These are phyloP conservation scores for Procavia capensis DNA, from an alignment of 2,113 vertebrate genomes.

Conservation along the genomic window DNA sequence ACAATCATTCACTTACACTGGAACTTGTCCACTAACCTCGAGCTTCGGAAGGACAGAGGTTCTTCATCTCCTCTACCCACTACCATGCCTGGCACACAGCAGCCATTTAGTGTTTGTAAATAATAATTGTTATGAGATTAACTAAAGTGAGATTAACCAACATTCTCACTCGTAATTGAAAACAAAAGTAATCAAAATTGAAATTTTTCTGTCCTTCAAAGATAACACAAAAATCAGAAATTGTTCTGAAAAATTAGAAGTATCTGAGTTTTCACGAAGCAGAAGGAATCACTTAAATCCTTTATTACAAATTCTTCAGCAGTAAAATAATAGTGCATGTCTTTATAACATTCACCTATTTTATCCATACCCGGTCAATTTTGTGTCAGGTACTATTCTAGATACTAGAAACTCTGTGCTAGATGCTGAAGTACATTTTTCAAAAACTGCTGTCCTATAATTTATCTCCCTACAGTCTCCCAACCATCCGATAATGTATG, in stretches of 20 bases:
- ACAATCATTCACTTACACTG: not conserved
- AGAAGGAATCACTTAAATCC: not conserved
- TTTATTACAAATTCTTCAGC: not conserved
- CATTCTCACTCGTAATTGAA: not conserved
- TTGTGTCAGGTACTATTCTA: not conserved
- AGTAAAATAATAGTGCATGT: not conserved
- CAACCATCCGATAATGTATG: not conserved
- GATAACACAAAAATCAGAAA: constrained; percentile 23
- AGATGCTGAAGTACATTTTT: not conserved
- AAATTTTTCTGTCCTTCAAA: not conserved
- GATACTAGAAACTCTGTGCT: not conserved
- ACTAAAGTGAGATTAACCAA: not conserved
- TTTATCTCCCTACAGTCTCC: not conserved
- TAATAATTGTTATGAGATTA: too few relatives aligned
- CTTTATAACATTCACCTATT: not conserved
- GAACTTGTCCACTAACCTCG: not conserved
- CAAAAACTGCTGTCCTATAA: constrained; percentile 2
- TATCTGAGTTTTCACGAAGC: constrained; percentile 16
- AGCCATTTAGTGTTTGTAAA: not conserved
- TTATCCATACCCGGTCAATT: not conserved
- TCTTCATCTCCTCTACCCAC: not conserved
- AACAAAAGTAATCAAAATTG: constrained; percentile 5
- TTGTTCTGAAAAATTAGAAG: not conserved
- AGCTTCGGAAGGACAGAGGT: not conserved
- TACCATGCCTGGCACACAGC: not conserved